These are phyloP conservation scores for Eupithecia centaureata DNA, from an alignment of 2,888 invertebrate genomes.

Conservation along the genomic window DNA sequence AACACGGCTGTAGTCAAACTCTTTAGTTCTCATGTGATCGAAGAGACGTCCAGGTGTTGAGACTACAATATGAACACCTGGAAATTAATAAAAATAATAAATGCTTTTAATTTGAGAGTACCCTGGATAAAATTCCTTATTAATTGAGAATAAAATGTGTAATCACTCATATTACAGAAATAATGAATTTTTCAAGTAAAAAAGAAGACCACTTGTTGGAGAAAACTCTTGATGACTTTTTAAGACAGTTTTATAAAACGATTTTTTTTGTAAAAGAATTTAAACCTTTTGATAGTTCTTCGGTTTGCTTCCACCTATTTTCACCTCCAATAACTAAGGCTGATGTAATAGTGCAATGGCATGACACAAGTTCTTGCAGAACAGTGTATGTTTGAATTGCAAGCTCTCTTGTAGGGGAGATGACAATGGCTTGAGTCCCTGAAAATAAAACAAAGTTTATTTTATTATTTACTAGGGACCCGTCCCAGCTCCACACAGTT, in stretches of 20 bases:
- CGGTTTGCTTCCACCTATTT: conserved; percentile 92
- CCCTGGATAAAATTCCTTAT: no score
- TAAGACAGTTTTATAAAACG: no score
- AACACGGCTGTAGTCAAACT: conserved; percentile 95
- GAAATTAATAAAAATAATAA: conserved; percentile 1
- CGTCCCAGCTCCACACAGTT: no score
- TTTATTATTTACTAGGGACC: no score
- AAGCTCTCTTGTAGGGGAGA: conserved; percentile 97
- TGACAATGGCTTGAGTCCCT: conserved; percentile 94
- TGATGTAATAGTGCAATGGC: conserved; percentile 91
- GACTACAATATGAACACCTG: conserved; percentile 94
- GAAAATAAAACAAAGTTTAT: conserved; percentile 43
- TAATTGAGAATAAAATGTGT: background rate
- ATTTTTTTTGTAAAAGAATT: background rate
- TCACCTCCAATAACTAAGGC: conserved; percentile 97
- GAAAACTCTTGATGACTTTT: no score
- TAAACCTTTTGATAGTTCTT: conserved; percentile 90
- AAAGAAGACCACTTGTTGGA: no score
- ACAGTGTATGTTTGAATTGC: conserved; percentile 98
- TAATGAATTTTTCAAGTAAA: no score
- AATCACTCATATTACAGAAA: no score
- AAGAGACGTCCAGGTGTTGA: conserved; percentile 97
- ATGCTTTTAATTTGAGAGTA: no score
- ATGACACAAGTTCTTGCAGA: conserved; percentile 91
- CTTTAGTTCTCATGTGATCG: conserved; percentile 96